Evolutionary conservation across 2,888 invertebrate genomes (phyloP), one percentile per base, ranked within the genome.

Genomic region (Colletes collaris): DNA sequence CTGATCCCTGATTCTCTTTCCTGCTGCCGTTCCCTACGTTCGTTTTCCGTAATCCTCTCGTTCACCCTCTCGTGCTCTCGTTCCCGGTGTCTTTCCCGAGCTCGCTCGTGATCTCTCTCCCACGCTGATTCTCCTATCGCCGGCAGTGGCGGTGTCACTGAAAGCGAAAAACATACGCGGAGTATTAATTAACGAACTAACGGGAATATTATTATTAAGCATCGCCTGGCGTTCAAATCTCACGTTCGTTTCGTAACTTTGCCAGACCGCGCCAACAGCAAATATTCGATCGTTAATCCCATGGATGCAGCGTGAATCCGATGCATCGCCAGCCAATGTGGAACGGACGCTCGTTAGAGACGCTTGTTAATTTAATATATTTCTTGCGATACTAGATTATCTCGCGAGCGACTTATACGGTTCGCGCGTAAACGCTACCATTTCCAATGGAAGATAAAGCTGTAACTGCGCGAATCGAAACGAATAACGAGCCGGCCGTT

Each of bases 141-240:
- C 35, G 92, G 90, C 73, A 92, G 77, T 7, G 90, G 86, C 70
- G 92, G 90, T 63, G 92, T 90, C 59, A 91, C 92, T 92, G 89
- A 0, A 88, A 90, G 49, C 63, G 75, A 37, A 76, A 74, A 75
- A 37, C 37, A 58, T 27, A 44, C n/a, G 35, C 10, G 40, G 40
- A 53, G 60, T 67, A 68, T 81, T 79, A 81, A 81, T 76, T 40
- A 4, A 40, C 40, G 27, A 27, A 40, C 40, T 7, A 62, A 44
- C 35, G 19, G 7, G 64, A 49, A 52, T 27, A 56, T 70, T 70
- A 65, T 60, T 27, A 65, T 60, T 27, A 71, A 60, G 46, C 52
- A 16, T 4, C 37, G 44, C 13, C 10, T 27, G n/a, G 3, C 0
- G 27, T 7, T 59, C 16, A 50, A 35, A 58, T 46, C 52, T 53